Evolutionary conservation across 2,888 invertebrate genomes (phyloP), one percentile per base, ranked within the genome.

Genomic region (Drosophila cognata): DNA sequence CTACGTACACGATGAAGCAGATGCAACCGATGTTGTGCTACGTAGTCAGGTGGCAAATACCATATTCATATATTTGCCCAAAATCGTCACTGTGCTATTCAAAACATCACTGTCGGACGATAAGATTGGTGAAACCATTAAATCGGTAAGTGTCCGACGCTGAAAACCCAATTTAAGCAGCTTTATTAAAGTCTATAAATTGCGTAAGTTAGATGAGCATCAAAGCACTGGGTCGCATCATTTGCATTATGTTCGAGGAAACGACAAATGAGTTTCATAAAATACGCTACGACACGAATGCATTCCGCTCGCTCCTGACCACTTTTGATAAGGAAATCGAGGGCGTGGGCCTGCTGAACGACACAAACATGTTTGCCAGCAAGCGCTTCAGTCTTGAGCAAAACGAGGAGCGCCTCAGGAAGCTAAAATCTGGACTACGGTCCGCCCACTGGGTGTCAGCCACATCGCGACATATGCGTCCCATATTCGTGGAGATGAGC

Each of bases 11-110:
- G 93, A 94, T 43, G 91, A 94, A 48, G 94, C 94, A 53, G 94
- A 95, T 82, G 91, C 94, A 25, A 82, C 91, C n/a, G 95, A 96
- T 86, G 88, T 93, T 25, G 94, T 94, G 21, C 84, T 95, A 21
- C 93, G 94, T 48, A 91, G 93, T 73, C 94, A 94, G 92, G 93
- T 95, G 38, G 94, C 95, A 0, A 93, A 95, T 85, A 92, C 94
- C n/a, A 92, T 95, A 38, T 94, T 95, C 92, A 92, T 94, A 81
- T 94, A 94, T 89, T 89, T 95, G 31, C 96, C 96, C 35, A 95
- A 95, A 73, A 93, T 95, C 51, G 92, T 94, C 3, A 93, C 93
- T 57, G 93, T 94, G 8, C 92, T 96, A 33, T 92, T 92, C 43
- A 92, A 94, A 82, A 92, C 94, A 41, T 93, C 94, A 36, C 88